Base-by-base conservation (phyloP, 2,113 vertebrate species). In the Pelecanoides urinatrix region DNA sequence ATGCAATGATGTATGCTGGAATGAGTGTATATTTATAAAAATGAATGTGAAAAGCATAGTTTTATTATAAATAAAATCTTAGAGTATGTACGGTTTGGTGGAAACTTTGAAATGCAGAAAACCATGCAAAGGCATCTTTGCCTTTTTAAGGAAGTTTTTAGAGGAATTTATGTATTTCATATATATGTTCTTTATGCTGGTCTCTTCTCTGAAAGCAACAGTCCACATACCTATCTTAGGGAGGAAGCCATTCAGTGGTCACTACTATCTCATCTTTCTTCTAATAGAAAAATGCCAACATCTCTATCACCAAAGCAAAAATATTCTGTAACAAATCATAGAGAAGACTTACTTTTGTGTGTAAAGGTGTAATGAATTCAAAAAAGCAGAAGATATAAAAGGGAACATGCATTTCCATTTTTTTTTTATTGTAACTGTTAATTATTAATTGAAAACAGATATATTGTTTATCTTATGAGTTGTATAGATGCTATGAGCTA, bases 271-370 rank as follows among this genome's bases (percentile, higher is more conserved):
- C 90, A 92, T 86, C 86, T 88, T 92, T 73, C 56, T 92, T 90
- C 42, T 87, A 77, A 73, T 22, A 85, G 68, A 96, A 96, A 96
- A 72, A 40, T 89, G 61, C 36, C 90, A 90, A 52, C 20, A 59
- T 40, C 53, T 93, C 71, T 91, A 92, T 79, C 88, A 89, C 10
- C 34, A 82, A 76, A 53, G 59, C 73, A 94, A 97, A 97, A 95
- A 83, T 63, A 95, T 22, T 68, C 44, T 85, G 19, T 55, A 56
- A 85, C 23, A 75, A 85, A 81, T 45, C 83, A 80, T 3, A 80
- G 13, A 77, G 86, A 62, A 83, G 12, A 84, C 29, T 87, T 73
- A 38, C 61, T 77, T 95, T 87, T 93, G 21, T 94, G 53, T 83
- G 73, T 71, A 88, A 66, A 40, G 2, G 11, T 87, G n/a, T 78